phyloP scores from a whole-genome alignment of 2,888 invertebrate species.

The Galerucella calmariensis region DNA sequence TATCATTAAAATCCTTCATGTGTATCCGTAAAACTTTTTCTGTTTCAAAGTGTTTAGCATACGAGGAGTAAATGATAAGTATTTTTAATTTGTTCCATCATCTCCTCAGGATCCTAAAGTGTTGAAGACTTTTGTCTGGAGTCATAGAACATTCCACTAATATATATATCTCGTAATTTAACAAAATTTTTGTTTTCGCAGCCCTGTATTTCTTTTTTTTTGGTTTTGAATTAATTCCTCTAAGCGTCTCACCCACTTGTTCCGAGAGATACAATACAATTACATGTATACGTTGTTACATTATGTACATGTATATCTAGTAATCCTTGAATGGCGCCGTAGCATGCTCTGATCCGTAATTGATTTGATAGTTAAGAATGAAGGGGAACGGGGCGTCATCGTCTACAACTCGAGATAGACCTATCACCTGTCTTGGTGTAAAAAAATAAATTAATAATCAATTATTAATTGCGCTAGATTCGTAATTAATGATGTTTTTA shows the following conservation, averaged over 20 bases:
- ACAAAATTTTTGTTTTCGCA: too few species aligned
- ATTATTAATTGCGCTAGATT: slow-evolving; percentile 9
- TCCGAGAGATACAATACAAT: slow-evolving; percentile 40
- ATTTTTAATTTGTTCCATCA: too few species aligned
- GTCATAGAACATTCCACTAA: too few species aligned
- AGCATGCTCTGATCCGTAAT: slow-evolving; percentile 54
- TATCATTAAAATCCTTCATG: slow-evolving; percentile 8
- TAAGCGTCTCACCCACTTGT: slow-evolving; percentile 48
- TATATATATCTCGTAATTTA: too few species aligned
- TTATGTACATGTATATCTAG: slow-evolving; percentile 49
- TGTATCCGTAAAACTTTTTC: not conserved
- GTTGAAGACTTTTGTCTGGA: too few species aligned
- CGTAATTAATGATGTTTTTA: slow-evolving; percentile 3
- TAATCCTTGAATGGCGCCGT: slow-evolving; percentile 57
- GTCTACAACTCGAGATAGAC: slow-evolving; percentile 29
- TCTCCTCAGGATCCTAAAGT: too few species aligned
- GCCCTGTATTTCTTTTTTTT: not conserved
- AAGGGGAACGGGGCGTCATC: slow-evolving; percentile 38
- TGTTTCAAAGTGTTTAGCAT: not conserved
- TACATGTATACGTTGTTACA: slow-evolving; percentile 45
- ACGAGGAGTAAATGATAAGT: not conserved
- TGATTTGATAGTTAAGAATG: slow-evolving; percentile 52
- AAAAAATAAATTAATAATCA: not conserved
- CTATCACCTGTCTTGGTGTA: slow-evolving; percentile 24
- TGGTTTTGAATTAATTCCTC: slow-evolving; percentile 24